Evolutionary conservation across 2,113 vertebrate species (phyloP), one percentile per base, ranked within the genome.

Genomic region (Pitta sordida): DNA sequence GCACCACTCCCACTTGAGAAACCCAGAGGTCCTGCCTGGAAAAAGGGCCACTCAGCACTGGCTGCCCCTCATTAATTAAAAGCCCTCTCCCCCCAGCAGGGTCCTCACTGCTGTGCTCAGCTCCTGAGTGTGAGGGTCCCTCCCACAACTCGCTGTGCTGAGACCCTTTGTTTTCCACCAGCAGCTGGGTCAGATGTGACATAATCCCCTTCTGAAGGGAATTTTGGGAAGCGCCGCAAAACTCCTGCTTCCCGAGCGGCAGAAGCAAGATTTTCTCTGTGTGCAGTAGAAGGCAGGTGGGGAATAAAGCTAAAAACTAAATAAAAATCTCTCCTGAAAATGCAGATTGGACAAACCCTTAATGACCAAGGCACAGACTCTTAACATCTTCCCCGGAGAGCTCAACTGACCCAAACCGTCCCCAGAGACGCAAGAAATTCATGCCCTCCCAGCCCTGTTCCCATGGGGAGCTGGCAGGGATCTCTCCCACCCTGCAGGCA

Each of bases 31-130:
- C 58, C 39, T 56, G 53, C 65, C 63, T 75, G 71, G 41, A 83
- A 92, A 83, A 4, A 55, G n/a, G 60, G 37, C 30, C n/a, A 83
- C 43, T 5, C n/a, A 59, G 60, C 55, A 59, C n/a, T 53, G 53
- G 37, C 20, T 63, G 37, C 59, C 30, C 34, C 37, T 60, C 20
- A 39, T 34, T 39, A 39, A 52, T 32, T 32, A 44, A 91, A 78
- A 81, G 29, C 15, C 32, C 43, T 65, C 29, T 75, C 43, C 39
- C 36, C 21, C 10, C 49, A 68, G 3, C 60, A 19, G 62, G 30
- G 9, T 9, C 34, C 73, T 65, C 74, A 37, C 23, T 0, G 0
- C 73, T 14, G 4, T 1, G 17, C 60, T 36, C 5, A 0, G 55
- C 39, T 73, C 64, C 77, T 22, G 51, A 4, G 3, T 3, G 36